Evolutionary conservation across 2,888 invertebrate species (phyloP).

Genomic region (Plebejus argus): DNA sequence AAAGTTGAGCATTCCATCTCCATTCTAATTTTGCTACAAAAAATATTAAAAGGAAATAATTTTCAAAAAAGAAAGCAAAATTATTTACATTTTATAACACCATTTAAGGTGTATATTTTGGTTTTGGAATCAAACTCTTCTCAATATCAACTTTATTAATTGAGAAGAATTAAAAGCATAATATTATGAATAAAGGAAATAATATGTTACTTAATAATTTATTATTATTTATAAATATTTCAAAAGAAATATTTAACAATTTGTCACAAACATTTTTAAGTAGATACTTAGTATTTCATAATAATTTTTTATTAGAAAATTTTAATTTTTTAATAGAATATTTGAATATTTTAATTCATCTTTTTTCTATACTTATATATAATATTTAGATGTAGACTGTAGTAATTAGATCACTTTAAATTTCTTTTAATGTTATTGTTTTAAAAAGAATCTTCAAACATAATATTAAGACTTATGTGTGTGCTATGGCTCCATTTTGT

Average conservation of each 20-base stretch:
- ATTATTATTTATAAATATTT: too few relatives aligned
- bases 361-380: background rate
- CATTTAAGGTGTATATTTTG: too few relatives aligned
- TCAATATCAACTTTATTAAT: background rate
- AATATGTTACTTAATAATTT: too few relatives aligned
- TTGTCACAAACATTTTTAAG: background rate
- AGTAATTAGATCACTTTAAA: background rate
- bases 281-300: too few relatives aligned
- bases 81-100: background rate
- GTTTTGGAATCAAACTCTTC: background rate
- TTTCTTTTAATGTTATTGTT: background rate
- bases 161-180: background rate
- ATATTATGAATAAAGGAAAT: too few relatives aligned
- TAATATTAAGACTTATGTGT: too few relatives aligned
- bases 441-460: too few relatives aligned
- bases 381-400: background rate
- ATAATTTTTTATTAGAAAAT: background rate
- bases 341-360: background rate
- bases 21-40: background rate
- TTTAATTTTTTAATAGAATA: too few relatives aligned
- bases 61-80: background rate
- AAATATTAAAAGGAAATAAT: background rate
- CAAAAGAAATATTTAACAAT: too few relatives aligned
- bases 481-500: too few relatives aligned
- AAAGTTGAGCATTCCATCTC: background rate